Percentiles rank a stretch among this genome's conserved stretches.
Conservation (phyloP, 2,888 invertebrate genomes). For the Eilema griseolum region DNA sequence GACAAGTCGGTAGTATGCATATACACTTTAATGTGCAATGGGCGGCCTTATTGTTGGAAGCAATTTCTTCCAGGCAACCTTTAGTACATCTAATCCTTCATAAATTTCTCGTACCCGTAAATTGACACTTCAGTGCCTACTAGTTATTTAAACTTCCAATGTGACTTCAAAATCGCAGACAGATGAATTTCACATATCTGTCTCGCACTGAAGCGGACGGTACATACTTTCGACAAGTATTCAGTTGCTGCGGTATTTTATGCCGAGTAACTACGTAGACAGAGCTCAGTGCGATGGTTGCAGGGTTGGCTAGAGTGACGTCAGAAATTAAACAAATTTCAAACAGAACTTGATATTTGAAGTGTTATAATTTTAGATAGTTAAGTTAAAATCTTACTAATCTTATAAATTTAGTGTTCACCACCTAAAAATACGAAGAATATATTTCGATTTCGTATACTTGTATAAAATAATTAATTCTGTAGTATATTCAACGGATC, state of each 20-base stretch:
- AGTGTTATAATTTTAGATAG: background rate
- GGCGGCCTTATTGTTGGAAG: too few relatives aligned
- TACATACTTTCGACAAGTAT: conserved; percentile 42
- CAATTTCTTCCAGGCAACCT: too few relatives aligned
- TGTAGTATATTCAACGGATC: too few relatives aligned
- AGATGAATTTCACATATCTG: conserved; percentile 27
- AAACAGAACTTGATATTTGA: background rate
- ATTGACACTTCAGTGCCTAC: background rate
- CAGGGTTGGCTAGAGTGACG: conserved; percentile 9
- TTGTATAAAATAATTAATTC: too few relatives aligned
- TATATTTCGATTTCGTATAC: too few relatives aligned
- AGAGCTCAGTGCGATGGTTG: background rate
- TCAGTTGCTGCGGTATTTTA: conserved; percentile 35
- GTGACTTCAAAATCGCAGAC: conserved; percentile 18
- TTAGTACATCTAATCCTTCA: too few relatives aligned
- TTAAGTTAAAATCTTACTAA: background rate
- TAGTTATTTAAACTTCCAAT: conserved; percentile 1
- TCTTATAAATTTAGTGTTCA: too few relatives aligned
- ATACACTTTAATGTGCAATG: too few relatives aligned
- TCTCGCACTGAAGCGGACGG: conserved; percentile 17
- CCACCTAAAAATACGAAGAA: too few relatives aligned
- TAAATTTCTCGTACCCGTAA: background rate
- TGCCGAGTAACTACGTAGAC: conserved; percentile 17
- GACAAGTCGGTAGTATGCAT: too few relatives aligned
- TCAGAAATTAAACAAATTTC: background rate